These are phyloP conservation scores for Bufotes viridis DNA, from an alignment of 2,797 vertebrate species.

Conservation along the genomic window DNA sequence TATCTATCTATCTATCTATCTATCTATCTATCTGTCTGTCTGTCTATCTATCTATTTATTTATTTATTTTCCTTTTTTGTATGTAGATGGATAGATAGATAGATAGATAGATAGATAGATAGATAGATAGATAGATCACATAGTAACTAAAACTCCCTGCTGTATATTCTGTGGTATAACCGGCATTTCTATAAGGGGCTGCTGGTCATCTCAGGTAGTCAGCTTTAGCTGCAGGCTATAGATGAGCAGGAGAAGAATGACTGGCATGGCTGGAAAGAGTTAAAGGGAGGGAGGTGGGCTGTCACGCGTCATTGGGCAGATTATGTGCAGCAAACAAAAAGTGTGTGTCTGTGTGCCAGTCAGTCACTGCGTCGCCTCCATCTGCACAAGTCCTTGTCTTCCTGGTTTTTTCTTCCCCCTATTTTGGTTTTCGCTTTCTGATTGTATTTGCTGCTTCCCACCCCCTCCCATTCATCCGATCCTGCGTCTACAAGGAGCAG, in stretches of 20 bases:
- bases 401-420: conserved; percentile 29
- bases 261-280: conserved; percentile 82
- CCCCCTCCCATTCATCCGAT: conserved; percentile 52
- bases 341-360: conserved; percentile 93
- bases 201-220: neutral
- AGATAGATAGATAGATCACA: too few relatives aligned
- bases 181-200: neutral
- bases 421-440: conserved; percentile 3
- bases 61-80: too few relatives aligned
- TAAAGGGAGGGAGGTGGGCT: conserved; percentile 94
- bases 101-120: too few relatives aligned
- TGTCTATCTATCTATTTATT: too few relatives aligned
- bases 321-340: conserved; percentile 99
- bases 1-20: too few relatives aligned
- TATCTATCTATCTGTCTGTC: too few relatives aligned
- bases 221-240: conserved; percentile 49
- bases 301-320: conserved; percentile 99
- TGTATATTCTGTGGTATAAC: too few relatives aligned
- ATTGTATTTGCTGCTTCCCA: conserved; percentile 24
- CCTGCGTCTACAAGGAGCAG: conserved; percentile 61
- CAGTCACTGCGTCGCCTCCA: conserved; percentile 90
- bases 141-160: too few relatives aligned
- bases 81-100: too few relatives aligned
- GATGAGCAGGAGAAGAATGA: conserved; percentile 55
- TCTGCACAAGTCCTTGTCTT: conserved; percentile 79